Percentiles rank a stretch among this genome's conserved stretches.
Evolutionary conservation across 2,113 vertebrate genomes (phyloP).

Genomic region (Nicator chloris): DNA sequence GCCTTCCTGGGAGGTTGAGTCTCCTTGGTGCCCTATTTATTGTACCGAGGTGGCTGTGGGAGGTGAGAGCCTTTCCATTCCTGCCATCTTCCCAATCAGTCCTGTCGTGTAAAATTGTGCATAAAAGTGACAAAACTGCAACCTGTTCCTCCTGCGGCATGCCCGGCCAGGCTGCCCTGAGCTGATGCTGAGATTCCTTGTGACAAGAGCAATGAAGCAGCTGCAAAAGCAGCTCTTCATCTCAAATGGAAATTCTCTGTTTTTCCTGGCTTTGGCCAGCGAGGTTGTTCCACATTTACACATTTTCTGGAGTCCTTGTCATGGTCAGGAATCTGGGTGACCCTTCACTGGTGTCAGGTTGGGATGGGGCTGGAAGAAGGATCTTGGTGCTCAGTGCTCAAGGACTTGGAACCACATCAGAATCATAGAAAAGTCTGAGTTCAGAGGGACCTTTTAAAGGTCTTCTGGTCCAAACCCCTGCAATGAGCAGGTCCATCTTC

Average conservation of each 20-base stretch:
- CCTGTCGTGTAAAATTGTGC: constrained; percentile 34
- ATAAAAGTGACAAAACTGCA: constrained; percentile 11
- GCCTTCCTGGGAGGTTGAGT: neutral
- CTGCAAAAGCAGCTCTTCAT: neutral
- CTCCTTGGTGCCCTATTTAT: neutral
- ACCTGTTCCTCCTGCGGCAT: neutral
- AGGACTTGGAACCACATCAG: neutral
- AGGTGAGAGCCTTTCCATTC: constrained; percentile 10
- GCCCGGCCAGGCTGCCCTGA: neutral
- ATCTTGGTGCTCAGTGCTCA: neutral
- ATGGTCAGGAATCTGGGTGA: neutral
- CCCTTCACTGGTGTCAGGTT: fast-evolving
- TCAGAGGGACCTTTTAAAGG: neutral
- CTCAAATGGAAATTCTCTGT: neutral
- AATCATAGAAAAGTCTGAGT: neutral
- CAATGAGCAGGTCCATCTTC: neutral
- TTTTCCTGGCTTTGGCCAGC: neutral
- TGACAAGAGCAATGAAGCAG: constrained; percentile 35
- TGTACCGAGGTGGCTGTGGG: neutral
- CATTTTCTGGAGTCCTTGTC: neutral
- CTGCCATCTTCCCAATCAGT: neutral
- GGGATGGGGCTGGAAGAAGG: neutral
- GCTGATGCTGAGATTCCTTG: neutral
- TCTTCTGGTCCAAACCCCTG: neutral
- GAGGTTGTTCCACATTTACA: fast-evolving